Base-by-base conservation (phyloP, 2,888 invertebrate genomes). In the Ophion costatus region DNA sequence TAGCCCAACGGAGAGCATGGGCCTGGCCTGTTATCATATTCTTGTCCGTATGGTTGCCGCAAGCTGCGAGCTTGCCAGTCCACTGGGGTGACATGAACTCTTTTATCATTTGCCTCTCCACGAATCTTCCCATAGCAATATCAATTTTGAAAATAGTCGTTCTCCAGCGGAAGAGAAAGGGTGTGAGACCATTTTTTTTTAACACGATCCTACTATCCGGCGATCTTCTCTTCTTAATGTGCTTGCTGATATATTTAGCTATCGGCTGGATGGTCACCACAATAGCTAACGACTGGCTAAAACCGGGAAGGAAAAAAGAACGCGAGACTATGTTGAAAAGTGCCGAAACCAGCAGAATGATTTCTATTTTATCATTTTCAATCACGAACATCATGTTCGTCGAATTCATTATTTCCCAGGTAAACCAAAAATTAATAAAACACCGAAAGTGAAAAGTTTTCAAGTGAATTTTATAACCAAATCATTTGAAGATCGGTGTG, bases 91-190 rank as follows among this genome's bases (percentile, higher is more conserved):
- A 90, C 61, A 85, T 90, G 71, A 86, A 89, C 20, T 56, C 84
- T 38, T 76, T 88, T 29, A 81, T 91, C 9, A 89, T 90, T 38
- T 91, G 90, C 71, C 76, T 91, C 1, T 89, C 91, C 0, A 83
- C 88, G 56, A 91, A 89, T 61, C 86, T 91, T 29, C 87, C 91
- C 0, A 83, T 87, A 2, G 86, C 86, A 0, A 89, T 89, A 24
- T 88, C 89, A 0, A 67, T 87, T 6, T 45, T 87, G 11, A 91
- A 91, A 86, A 33, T 90, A 0, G 24, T 89, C 1, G 85, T 88
- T n/a, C 83, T 89, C 59, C 88, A 89, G 75, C 87, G 84, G 56
- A 82, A 90, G 59, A 88, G 84, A 86, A 77, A 88, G 74, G 87
- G 90, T 91, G 76, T 20, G 33, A 38, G 20, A 29, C 6, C 2